Evolutionary conservation across 2,113 vertebrate species (phyloP).

Genomic region (Falcunculus frontatus): DNA sequence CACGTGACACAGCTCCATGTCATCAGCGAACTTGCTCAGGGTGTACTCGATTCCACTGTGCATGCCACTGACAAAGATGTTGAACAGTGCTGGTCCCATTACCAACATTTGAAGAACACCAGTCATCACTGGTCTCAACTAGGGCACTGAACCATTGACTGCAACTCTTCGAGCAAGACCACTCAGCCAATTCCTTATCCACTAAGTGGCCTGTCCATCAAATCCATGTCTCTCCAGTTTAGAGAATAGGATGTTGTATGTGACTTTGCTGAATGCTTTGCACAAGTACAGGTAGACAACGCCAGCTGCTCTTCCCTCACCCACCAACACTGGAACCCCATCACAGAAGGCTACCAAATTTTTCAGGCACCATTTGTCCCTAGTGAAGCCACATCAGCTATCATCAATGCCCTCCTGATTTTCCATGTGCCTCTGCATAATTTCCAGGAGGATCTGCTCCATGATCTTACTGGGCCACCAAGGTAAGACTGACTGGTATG

Average conservation of each 20-base stretch:
- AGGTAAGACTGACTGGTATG: not conserved
- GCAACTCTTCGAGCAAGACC: not conserved
- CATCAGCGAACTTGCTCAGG: not conserved
- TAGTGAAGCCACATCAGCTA: not conserved
- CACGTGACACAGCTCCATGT: not conserved
- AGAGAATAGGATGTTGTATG: not conserved
- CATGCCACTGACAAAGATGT: not conserved
- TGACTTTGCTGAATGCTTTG: not conserved
- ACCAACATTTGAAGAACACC: not conserved
- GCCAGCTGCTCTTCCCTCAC: not conserved
- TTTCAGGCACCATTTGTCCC: not conserved
- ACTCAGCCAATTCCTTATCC: not conserved
- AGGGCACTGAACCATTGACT: not conserved
- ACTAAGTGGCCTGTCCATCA: not conserved
- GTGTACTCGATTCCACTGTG: too few species aligned
- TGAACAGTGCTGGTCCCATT: not conserved
- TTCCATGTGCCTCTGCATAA: not conserved
- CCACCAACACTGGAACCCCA: not conserved
- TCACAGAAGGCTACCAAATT: not conserved
- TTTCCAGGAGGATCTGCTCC: not conserved
- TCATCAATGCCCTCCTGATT: not conserved
- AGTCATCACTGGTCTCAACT: not conserved
- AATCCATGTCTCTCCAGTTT: not conserved
- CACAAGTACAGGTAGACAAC: not conserved
- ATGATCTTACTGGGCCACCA: not conserved